A percentile compares a stretch with the other conserved stretches of the same genome.
These are phyloP conservation scores for Thripadectes ignobilis DNA, from an alignment of 2,797 vertebrate species.

Conservation along the genomic window DNA sequence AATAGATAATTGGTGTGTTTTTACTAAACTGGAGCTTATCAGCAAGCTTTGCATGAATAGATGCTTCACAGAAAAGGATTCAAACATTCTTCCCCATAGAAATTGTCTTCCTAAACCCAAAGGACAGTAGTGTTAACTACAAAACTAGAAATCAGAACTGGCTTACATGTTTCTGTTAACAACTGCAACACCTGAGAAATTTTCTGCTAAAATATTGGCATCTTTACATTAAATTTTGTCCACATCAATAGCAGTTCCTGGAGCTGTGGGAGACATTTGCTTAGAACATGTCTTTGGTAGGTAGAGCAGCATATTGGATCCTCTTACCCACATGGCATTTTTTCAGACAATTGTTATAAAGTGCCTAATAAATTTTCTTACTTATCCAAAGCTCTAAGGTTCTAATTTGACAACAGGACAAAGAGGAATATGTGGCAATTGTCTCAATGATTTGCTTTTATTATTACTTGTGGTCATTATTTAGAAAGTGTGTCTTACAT, in stretches of 20 bases:
- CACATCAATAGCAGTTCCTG: not conserved
- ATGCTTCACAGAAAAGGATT: not conserved
- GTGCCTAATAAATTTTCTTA: not conserved
- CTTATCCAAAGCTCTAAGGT: not conserved
- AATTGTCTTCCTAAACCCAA: not conserved
- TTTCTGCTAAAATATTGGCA: not conserved
- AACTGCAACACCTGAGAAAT: not conserved
- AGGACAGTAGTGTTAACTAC: not conserved
- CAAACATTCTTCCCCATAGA: not conserved
- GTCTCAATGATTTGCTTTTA: not conserved
- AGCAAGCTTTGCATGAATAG: not conserved
- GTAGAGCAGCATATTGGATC: not conserved
- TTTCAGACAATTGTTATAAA: not conserved
- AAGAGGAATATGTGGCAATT: not conserved
- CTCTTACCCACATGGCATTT: not conserved
- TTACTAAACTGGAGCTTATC: not conserved
- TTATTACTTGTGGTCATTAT: not conserved
- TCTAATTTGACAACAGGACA: not conserved
- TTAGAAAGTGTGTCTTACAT: not conserved
- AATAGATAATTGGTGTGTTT: not conserved
- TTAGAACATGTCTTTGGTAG: not conserved
- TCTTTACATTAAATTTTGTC: not conserved
- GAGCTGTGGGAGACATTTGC: not conserved
- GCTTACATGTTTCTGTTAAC: not conserved
- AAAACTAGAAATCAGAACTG: not conserved